A percentile compares a stretch with the other conserved stretches of the same genome.
Conservation (phyloP, 2,888 invertebrate genomes). For the Apodemia mormo region DNA sequence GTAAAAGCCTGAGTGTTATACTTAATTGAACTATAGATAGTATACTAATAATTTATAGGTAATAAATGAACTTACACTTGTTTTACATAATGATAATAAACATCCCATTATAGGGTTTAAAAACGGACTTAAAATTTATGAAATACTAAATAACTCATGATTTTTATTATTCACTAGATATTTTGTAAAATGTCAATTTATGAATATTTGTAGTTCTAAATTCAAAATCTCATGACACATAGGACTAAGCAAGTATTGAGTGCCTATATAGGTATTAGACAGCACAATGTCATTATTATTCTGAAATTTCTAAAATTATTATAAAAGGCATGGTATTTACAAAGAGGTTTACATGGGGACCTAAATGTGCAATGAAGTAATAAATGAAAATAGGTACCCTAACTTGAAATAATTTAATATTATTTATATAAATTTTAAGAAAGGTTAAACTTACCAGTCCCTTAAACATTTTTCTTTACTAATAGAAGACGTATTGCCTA, state of each 20-base stretch:
- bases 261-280: too few relatives aligned
- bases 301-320: too few relatives aligned
- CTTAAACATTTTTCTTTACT: constrained; percentile 45
- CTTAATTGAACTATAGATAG: too few relatives aligned
- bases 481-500: constrained; percentile 16
- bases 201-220: constrained; percentile 25
- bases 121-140: background rate
- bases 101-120: constrained; percentile 42
- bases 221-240: constrained; percentile 25
- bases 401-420: too few relatives aligned
- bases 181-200: constrained; percentile 8
- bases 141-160: background rate
- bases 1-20: too few relatives aligned
- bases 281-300: too few relatives aligned
- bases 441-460: constrained; percentile 45
- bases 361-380: too few relatives aligned
- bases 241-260: background rate
- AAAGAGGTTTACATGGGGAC: too few relatives aligned
- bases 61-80: constrained; percentile 43
- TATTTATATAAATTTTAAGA: background rate
- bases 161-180: background rate
- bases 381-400: too few relatives aligned
- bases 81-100: constrained; percentile 44
- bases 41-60: background rate
- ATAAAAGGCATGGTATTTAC: too few relatives aligned